phyloP scores from a whole-genome alignment of 2,888 invertebrate genomes.

The Seladonia tumulorum region DNA sequence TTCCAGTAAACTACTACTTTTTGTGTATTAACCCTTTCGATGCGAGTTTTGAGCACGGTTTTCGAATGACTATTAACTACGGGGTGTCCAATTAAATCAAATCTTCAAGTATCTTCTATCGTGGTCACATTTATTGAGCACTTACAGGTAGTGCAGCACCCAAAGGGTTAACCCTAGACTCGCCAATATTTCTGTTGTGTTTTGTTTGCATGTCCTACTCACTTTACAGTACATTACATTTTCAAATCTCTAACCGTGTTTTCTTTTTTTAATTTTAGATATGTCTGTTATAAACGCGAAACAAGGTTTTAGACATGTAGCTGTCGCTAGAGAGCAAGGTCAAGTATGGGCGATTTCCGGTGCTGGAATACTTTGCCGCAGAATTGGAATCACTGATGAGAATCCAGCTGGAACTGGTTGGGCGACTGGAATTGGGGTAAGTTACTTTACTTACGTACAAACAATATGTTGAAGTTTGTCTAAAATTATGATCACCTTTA shows the following conservation, averaged over 20 bases:
- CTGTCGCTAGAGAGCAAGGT: conserved; percentile 86
- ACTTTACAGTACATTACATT: neutral
- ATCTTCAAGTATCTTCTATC: neutral
- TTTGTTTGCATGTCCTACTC: neutral
- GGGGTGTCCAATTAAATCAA: neutral
- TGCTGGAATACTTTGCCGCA: conserved; percentile 89
- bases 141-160: neutral
- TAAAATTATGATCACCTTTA: conserved; percentile 41
- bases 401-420: conserved; percentile 92
- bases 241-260: neutral
- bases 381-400: conserved; percentile 90
- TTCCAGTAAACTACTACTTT: neutral
- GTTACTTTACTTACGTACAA: conserved; percentile 59
- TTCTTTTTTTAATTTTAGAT: conserved; percentile 68
- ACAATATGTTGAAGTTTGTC: neutral
- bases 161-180: conserved; percentile 10
- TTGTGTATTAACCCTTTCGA: conserved; percentile 5
- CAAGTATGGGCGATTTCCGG: conserved; percentile 92
- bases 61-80: neutral
- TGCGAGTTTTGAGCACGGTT: neutral
- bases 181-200: neutral
- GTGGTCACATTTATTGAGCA: too few relatives aligned
- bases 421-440: conserved; percentile 89
- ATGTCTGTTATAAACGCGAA: conserved; percentile 80
- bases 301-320: conserved; percentile 89